phyloP scores from a whole-genome alignment of 2,888 invertebrate species.

The Melipona beecheii region DNA sequence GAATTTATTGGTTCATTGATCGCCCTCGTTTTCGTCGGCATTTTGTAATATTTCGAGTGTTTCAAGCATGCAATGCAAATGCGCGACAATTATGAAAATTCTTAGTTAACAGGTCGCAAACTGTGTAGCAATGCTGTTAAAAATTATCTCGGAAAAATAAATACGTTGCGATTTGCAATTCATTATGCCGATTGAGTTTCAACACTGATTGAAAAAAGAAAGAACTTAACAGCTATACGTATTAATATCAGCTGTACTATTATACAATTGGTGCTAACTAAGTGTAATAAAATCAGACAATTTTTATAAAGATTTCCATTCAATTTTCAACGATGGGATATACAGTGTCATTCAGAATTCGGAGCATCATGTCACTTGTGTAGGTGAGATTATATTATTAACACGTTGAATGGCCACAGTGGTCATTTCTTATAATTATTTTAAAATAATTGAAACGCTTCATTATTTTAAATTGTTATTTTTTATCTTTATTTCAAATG shows the following conservation, averaged over 20 bases:
- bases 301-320: background rate
- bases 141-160: conserved; percentile 3
- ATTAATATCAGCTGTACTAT: conserved; percentile 1
- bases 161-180: background rate
- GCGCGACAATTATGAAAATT: conserved; percentile 5
- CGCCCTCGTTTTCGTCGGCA: conserved; percentile 8
- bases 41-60: conserved; percentile 9
- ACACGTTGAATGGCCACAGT: no score
- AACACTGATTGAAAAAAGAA: background rate
- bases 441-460: no score
- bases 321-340: background rate
- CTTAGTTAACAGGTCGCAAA: background rate
- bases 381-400: no score
- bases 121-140: background rate
- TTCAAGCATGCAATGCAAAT: conserved; percentile 1
- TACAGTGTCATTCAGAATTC: no score
- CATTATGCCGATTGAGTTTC: background rate
- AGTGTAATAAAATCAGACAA: background rate
- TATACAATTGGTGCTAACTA: background rate
- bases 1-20: conserved; percentile 37
- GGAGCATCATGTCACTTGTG: no score
- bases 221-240: background rate
- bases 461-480: no score
- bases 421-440: no score
- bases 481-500: no score